Evolutionary conservation across 2,797 vertebrate genomes (phyloP), one percentile per base, ranked within the genome.

Genomic region (Pseudochromis fuscus): DNA sequence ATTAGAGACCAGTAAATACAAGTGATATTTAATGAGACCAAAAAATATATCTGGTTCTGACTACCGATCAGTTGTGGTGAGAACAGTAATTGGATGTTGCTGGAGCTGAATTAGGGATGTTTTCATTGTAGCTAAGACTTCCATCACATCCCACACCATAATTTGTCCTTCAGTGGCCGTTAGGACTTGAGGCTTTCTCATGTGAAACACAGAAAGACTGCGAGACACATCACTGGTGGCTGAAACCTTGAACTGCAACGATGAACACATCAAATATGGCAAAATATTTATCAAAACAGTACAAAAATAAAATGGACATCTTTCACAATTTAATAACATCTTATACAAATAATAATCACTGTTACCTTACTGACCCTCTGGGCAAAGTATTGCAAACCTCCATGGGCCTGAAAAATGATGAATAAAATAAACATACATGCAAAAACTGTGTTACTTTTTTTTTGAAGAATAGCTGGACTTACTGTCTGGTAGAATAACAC

Each of bases 401-500:
- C 79, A 7, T 68, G 42, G 11, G 70, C 78, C 93, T 94, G 65
- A 59, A 85, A 70, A 61, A 31, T 73, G 16, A 85, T 74, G 40
- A 76, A 33, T 51, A 5, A 12, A 68, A 50, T 23, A 61, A 71
- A 42, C 15, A 59, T 0, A 40, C 1, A 33, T 1, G 21, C 2
- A 42, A 21, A 7, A 61, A 7, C 3, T 55, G 18, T 58, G 23
- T 30, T 8, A 15, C 13, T 3, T 16, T 46, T 48, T 53, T 45
- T 3, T 4, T 50, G 52, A 33, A 13, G 2, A 86, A 48, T 8
- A 33, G 13, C 1, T 33, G 30, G 15, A 94, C 95, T 95, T 89
- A 97, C 97, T 87, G 87, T 95, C n/a, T 66, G 79, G 75, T 96
- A 96, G 89, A 95, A 95, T 64, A 97, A 70, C 40, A 95, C 86